Conservation (phyloP, 2,888 invertebrate genomes). For the Steinernema hermaphroditum region DNA sequence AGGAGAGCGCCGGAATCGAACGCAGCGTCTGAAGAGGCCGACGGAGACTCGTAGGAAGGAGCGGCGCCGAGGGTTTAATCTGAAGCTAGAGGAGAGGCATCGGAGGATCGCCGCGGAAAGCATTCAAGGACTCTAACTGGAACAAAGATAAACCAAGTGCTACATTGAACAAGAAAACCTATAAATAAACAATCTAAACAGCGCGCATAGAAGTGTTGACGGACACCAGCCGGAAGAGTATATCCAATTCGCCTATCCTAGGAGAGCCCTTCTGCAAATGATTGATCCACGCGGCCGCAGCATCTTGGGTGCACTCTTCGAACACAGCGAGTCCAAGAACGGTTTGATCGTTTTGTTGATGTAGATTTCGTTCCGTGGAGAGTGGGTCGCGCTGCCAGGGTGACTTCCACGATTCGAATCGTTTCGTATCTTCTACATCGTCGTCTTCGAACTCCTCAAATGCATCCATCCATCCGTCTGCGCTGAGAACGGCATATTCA, state of each 20-base stretch:
- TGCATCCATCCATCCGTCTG: conserved; percentile 42
- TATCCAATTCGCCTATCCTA: conserved; percentile 18
- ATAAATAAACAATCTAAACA: too few relatives aligned
- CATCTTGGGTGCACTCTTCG: conserved; percentile 39
- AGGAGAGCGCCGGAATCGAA: too few relatives aligned
- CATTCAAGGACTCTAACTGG: too few relatives aligned
- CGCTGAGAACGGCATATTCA: conserved; percentile 51
- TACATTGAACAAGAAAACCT: too few relatives aligned
- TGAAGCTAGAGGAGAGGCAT: too few relatives aligned
- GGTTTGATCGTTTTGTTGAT: conserved; percentile 59
- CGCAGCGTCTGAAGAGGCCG: too few relatives aligned
- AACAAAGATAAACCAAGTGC: too few relatives aligned
- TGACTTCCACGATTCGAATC: conserved; percentile 50
- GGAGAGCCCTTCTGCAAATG: conserved; percentile 44
- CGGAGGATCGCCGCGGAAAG: too few relatives aligned
- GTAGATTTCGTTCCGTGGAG: conserved; percentile 45
- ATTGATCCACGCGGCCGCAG: conserved; percentile 49
- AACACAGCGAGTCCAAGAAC: conserved; percentile 53
- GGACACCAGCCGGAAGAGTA: conserved; percentile 27
- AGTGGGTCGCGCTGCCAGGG: conserved; percentile 15
- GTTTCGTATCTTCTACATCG: conserved; percentile 43
- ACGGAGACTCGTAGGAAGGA: too few relatives aligned
- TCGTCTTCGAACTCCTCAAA: conserved; percentile 55
- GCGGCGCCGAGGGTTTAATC: too few relatives aligned
- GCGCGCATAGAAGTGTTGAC: not conserved